Conservation (phyloP, 2,888 invertebrate genomes). For the Drosophila nigricruria region DNA sequence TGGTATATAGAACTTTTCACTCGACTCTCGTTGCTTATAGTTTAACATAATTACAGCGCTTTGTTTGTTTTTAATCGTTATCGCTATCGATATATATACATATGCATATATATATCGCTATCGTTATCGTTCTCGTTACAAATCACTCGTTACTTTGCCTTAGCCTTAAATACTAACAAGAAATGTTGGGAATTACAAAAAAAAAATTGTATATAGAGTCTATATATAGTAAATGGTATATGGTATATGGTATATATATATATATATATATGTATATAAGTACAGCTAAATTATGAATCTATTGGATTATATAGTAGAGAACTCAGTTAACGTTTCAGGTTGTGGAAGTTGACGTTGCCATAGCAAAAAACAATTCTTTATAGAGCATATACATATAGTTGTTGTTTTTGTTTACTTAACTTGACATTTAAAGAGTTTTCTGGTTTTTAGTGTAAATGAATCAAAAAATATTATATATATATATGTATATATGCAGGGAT, state of each 20-base stretch:
- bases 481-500: slow-evolving; percentile 30
- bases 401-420: slow-evolving; percentile 22
- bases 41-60: slow-evolving; percentile 53
- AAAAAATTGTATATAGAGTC: slow-evolving; percentile 23
- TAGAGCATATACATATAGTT: slow-evolving; percentile 8
- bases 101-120: background rate
- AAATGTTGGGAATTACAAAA: slow-evolving; percentile 33
- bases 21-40: slow-evolving; percentile 38
- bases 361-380: slow-evolving; percentile 13
- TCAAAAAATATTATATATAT: slow-evolving; percentile 59
- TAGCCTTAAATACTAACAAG: slow-evolving; percentile 33
- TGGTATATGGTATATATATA: slow-evolving; percentile 18
- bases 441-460: slow-evolving; percentile 55
- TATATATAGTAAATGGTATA: slow-evolving; percentile 14
- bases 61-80: slow-evolving; percentile 24
- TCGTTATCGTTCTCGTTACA: slow-evolving; percentile 28
- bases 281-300: slow-evolving; percentile 51
- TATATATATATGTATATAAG: slow-evolving; percentile 19
- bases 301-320: slow-evolving; percentile 56
- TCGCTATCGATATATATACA: slow-evolving; percentile 7
- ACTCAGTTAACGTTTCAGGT: slow-evolving; percentile 54
- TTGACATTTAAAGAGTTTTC: slow-evolving; percentile 28
- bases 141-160: slow-evolving; percentile 34
- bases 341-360: slow-evolving; percentile 46
- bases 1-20: slow-evolving; percentile 18